A percentile compares a stretch with the other conserved stretches of the same genome.
These are phyloP conservation scores for Macrophya alboannulata DNA, from an alignment of 2,888 invertebrate genomes.

Conservation along the genomic window DNA sequence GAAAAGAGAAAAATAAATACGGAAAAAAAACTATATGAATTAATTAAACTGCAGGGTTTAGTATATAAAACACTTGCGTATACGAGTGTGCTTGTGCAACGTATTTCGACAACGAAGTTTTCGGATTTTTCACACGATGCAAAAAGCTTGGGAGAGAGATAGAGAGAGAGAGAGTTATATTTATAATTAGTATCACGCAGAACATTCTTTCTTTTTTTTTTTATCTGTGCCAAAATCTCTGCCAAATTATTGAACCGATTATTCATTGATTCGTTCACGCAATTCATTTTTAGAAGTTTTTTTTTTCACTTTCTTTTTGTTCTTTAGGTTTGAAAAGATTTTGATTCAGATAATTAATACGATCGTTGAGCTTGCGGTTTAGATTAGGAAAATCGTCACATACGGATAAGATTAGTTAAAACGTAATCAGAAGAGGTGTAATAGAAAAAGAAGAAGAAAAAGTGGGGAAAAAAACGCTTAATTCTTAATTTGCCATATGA, in stretches of 20 bases:
- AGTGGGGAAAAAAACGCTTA: not conserved
- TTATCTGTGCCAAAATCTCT: not conserved
- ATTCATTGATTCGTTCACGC: not conserved
- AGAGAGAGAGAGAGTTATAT: not conserved
- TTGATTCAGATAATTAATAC: not conserved
- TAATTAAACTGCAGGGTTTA: not conserved
- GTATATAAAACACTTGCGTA: not conserved
- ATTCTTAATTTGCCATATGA: not conserved
- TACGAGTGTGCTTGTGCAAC: not conserved
- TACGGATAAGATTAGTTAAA: slow-evolving; percentile 1
- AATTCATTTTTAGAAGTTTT: not conserved
- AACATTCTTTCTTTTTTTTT: not conserved
- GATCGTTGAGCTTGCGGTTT: not conserved
- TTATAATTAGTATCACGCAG: not conserved
- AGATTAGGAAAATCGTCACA: not conserved
- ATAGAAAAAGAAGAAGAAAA: not conserved
- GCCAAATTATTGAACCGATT: not conserved
- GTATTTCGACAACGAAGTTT: not conserved
- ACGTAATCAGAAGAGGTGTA: not conserved
- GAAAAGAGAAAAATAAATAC: not conserved
- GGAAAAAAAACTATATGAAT: not conserved
- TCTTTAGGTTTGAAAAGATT: not conserved
- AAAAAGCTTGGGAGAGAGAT: not conserved
- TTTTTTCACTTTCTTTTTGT: no score
- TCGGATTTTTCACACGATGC: not conserved